Evolutionary conservation across 2,888 invertebrate species (phyloP).

Genomic region (Drosophila borealis): DNA sequence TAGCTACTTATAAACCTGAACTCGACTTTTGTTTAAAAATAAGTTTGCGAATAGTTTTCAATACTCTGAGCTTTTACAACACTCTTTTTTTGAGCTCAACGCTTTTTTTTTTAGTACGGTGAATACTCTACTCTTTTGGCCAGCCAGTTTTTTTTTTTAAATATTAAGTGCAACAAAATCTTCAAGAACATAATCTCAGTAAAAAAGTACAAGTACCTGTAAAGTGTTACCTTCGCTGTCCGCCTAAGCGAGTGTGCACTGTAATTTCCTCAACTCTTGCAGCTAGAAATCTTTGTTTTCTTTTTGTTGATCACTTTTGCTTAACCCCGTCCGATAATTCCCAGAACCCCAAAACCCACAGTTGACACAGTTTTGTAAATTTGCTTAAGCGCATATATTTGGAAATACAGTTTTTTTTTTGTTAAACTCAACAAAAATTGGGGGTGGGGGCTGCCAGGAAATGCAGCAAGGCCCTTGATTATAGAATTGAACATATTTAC

Average conservation of each 20-base stretch:
- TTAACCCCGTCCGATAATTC: constrained; percentile 27
- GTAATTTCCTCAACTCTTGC: background rate
- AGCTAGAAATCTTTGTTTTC: background rate
- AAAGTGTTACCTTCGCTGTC: background rate
- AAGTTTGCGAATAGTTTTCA: too few relatives aligned
- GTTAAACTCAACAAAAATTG: constrained; percentile 8
- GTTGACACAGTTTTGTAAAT: constrained; percentile 24
- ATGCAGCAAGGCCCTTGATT: constrained; percentile 20
- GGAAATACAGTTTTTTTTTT: background rate
- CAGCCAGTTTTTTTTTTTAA: too few relatives aligned
- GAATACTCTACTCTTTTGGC: too few relatives aligned
- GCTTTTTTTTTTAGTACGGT: too few relatives aligned
- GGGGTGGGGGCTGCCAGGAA: constrained; percentile 21
- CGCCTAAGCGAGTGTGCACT: background rate
- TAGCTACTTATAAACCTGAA: too few relatives aligned
- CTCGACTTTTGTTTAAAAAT: too few relatives aligned
- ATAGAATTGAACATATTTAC: constrained; percentile 2
- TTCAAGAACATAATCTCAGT: too few relatives aligned
- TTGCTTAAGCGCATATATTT: constrained; percentile 13
- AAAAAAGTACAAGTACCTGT: too few relatives aligned
- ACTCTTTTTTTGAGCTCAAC: too few relatives aligned
- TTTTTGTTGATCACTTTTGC: constrained; percentile 2
- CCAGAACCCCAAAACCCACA: constrained; percentile 16
- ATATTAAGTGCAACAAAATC: too few relatives aligned
- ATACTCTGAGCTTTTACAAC: too few relatives aligned